Evolutionary conservation across 2,113 vertebrate species (phyloP).

Genomic region (Megaceryle maxima): DNA sequence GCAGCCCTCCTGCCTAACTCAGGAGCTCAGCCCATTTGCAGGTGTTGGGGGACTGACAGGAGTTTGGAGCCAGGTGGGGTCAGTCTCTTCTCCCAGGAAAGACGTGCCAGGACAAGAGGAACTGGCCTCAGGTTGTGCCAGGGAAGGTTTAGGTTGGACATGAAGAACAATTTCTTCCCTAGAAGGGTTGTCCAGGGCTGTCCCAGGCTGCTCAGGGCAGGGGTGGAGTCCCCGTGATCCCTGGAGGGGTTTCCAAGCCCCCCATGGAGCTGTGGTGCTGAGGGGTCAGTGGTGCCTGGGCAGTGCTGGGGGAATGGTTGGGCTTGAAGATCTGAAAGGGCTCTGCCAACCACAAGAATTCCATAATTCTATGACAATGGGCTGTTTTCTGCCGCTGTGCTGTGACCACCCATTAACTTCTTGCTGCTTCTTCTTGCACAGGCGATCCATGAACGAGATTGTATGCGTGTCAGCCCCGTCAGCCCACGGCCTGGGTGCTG

Average conservation of each 20-base stretch:
- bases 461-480: slow-evolving; percentile 91
- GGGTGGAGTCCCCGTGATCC: background rate
- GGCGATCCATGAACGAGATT: slow-evolving; percentile 90
- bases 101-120: background rate
- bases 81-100: background rate
- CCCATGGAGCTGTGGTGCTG: background rate
- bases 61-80: too few species aligned
- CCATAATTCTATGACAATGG: background rate
- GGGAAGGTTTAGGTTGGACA: background rate
- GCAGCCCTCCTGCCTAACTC: background rate
- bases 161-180: background rate
- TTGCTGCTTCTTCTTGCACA: slow-evolving; percentile 14
- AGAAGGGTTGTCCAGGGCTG: background rate
- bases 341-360: background rate
- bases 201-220: background rate
- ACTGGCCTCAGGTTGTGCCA: background rate
- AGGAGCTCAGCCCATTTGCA: background rate
- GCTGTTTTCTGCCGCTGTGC: fast-evolving
- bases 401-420: fast-evolving
- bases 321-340: background rate
- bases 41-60: background rate
- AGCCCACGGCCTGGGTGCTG: slow-evolving; percentile 82
- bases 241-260: background rate
- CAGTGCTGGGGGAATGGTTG: background rate
- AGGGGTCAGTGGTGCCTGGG: background rate